A percentile compares a stretch with the other conserved stretches of the same genome.
Evolutionary conservation across 2,113 vertebrate genomes (phyloP).

Genomic region (Rhizomys pruinosus): DNA sequence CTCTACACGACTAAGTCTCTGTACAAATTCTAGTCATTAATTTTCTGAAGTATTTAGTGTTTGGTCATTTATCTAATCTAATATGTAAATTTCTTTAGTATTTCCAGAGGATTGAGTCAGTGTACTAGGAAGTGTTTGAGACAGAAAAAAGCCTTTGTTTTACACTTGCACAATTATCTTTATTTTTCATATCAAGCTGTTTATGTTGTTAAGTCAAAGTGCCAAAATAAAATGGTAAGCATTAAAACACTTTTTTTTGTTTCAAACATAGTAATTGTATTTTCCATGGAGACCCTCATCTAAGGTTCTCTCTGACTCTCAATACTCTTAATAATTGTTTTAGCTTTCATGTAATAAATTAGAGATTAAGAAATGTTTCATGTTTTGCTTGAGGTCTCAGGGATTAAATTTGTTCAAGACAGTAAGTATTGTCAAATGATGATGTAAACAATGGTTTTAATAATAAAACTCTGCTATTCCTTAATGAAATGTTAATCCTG

Average conservation of each 20-base stretch:
- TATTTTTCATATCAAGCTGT: not conserved
- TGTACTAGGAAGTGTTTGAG: not conserved
- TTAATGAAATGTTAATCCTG: not conserved
- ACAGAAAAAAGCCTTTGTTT: not conserved
- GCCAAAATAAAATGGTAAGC: not conserved
- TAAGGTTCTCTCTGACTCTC: fast-evolving
- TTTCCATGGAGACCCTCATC: not conserved
- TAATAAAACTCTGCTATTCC: not conserved
- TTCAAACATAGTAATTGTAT: not conserved
- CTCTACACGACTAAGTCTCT: not conserved
- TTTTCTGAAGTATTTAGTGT: not conserved
- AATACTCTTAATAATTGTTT: not conserved
- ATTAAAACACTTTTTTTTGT: not conserved
- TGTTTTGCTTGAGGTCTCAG: not conserved
- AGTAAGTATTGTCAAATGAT: not conserved
- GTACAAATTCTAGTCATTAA: not conserved
- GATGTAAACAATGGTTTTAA: not conserved
- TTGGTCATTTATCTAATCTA: not conserved
- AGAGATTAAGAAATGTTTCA: not conserved
- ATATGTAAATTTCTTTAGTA: not conserved
- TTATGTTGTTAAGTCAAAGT: not conserved
- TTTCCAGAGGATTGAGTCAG: not conserved
- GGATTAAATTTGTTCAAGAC: not conserved
- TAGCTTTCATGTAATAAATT: not conserved
- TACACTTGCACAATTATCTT: not conserved